phyloP scores from a whole-genome alignment of 2,113 vertebrate genomes.

The Oncorhynchus clarkii region DNA sequence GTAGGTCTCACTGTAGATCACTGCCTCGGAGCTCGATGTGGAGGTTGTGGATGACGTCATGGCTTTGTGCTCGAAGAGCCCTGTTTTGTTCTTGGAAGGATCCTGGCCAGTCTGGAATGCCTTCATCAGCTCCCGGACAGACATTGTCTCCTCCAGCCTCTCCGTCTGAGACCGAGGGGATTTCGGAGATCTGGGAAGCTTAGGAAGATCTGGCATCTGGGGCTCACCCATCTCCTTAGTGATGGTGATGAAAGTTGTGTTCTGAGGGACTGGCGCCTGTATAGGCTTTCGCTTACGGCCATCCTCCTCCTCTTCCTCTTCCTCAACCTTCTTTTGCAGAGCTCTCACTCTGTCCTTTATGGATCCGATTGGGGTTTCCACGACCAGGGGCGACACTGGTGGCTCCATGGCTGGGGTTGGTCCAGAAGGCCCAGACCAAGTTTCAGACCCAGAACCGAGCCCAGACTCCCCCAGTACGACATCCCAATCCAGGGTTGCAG shows the following conservation, averaged over 20 bases:
- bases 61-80: conserved; percentile 90
- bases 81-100: conserved; percentile 87
- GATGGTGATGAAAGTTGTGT: conserved; percentile 33
- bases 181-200: conserved; percentile 77
- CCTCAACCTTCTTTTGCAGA: conserved; percentile 87
- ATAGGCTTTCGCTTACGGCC: conserved; percentile 71
- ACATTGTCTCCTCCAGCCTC: conserved; percentile 92
- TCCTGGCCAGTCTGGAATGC: conserved; percentile 96
- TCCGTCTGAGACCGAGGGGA: conserved; percentile 80
- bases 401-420: conserved; percentile 47
- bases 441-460: background rate
- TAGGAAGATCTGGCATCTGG: conserved; percentile 67
- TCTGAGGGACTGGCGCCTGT: conserved; percentile 48
- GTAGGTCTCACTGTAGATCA: conserved; percentile 16
- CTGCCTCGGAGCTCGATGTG: conserved; percentile 28
- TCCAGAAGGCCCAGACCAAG: conserved; percentile 10
- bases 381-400: conserved; percentile 83
- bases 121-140: conserved; percentile 93
- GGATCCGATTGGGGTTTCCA: conserved; percentile 93
- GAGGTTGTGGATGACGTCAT: conserved; percentile 37
- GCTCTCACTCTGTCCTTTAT: conserved; percentile 94
- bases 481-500: too few relatives aligned
- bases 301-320: conserved; percentile 83
- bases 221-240: conserved; percentile 51
- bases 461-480: too few relatives aligned